A percentile compares a stretch with the other conserved stretches of the same genome.
Conservation (phyloP, 2,113 vertebrate species). For the Theristicus caerulescens region DNA sequence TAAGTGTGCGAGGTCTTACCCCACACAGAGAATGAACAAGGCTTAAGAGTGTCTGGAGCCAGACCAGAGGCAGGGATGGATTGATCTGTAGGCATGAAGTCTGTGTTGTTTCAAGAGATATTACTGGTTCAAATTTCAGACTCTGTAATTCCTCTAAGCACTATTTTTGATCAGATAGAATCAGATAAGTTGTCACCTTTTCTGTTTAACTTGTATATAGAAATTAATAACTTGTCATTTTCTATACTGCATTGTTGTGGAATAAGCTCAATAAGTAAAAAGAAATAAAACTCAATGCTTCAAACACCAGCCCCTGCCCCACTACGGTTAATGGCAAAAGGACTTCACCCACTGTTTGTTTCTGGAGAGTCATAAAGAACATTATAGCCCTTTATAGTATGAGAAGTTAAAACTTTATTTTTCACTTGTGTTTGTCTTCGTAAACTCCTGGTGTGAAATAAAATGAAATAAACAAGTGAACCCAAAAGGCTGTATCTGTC, state of each 20-base stretch:
- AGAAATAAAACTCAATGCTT: neutral
- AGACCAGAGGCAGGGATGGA: neutral
- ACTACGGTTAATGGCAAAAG: neutral
- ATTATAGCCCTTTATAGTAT: neutral
- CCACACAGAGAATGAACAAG: neutral
- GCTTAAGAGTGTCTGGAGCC: neutral
- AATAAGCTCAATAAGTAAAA: neutral
- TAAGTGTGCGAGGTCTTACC: neutral
- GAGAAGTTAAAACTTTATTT: neutral
- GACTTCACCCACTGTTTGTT: neutral
- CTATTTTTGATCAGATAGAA: neutral
- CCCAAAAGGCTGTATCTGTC: neutral
- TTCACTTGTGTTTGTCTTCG: neutral
- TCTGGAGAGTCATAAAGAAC: neutral
- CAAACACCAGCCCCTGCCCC: neutral
- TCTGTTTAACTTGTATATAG: neutral
- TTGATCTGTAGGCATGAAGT: neutral
- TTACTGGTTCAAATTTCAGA: neutral
- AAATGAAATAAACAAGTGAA: neutral
- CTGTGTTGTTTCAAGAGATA: neutral
- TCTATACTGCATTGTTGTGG: neutral
- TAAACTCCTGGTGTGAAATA: neutral
- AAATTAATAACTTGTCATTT: conserved; percentile 6
- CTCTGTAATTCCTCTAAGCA: neutral
- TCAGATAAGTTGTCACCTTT: neutral